Evolutionary conservation across 2,113 vertebrate genomes (phyloP).

Genomic region (Atrichornis clamosus): DNA sequence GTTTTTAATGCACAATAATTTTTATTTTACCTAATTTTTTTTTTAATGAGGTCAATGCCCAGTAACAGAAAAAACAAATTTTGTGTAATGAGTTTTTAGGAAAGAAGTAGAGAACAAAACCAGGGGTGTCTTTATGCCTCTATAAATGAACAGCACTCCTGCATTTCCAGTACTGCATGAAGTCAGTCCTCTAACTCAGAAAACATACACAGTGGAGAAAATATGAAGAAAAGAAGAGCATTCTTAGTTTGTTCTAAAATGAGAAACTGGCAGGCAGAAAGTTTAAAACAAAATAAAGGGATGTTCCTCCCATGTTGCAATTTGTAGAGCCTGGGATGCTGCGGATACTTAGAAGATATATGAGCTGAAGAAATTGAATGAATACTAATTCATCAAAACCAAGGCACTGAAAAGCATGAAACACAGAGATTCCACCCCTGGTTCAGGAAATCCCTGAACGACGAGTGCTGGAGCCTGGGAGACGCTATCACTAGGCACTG

Average conservation of each 20-base stretch:
- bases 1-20: background rate
- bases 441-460: conserved; percentile 58
- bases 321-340: background rate
- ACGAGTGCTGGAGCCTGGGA: conserved; percentile 40
- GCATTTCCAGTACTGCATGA: background rate
- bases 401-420: conserved; percentile 16
- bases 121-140: background rate
- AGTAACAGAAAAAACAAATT: background rate
- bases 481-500: conserved; percentile 13
- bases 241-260: background rate
- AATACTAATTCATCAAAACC: conserved; percentile 48
- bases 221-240: background rate
- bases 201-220: background rate
- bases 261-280: background rate
- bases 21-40: background rate
- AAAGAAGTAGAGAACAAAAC: background rate
- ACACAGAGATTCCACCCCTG: conserved; percentile 24
- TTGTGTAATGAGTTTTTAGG: background rate
- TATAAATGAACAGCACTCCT: background rate
- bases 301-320: background rate
- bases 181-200: background rate
- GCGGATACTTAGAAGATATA: conserved; percentile 11
- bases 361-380: conserved; percentile 8
- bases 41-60: background rate
- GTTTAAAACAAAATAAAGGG: background rate